Evolutionary conservation across 2,888 invertebrate genomes (phyloP), one percentile per base, ranked within the genome.

Genomic region (Lasioglossum leucozonium): DNA sequence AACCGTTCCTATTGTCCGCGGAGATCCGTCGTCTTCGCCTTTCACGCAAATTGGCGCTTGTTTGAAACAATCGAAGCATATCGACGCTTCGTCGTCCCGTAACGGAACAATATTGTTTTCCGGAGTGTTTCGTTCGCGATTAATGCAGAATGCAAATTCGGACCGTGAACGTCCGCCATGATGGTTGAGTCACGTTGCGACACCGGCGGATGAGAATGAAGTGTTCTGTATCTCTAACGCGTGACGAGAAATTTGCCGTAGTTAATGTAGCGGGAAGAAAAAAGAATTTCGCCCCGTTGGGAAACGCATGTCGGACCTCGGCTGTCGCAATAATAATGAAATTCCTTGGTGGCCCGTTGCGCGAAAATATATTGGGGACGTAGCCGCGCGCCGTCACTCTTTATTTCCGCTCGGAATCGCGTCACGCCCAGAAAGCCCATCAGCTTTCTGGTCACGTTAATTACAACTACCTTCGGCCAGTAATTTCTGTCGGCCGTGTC

Each of bases 401-500:
- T 72, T 75, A 22, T 74, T 74, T 65, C 58, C 58, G 26, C 37
- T 16, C 6, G 47, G 47, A 37, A 44, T 13, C 3, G 18, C 22
- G 62, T 34, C n/a, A 22, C 72, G 37, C 18, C 34, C 30, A 10
- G 72, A 18, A 71, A 40, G 40, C 10, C 40, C 40, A 79, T 81
- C 40, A 16, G 72, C 22, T 79, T 47, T 42, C 67, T n/a, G 42
- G 55, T 44, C 73, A 73, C 80, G 58, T 67, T 74, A 80, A 80
- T 80, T 80, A 30, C 44, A 67, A 67, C 76, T 37, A 69, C n/a
- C 67, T 69, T 69, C 37, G 37, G 18, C 34, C n/a, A 37, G 55
- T 34, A 74, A 73, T 82, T 55, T 73, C 69, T 51, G 47, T 37
- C 44, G 34, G 26, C n/a, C 10, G 30, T 40, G 40, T 42, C 22